Percentiles rank a stretch among this genome's conserved stretches.
These are phyloP conservation scores for Melanotaenia nigrans DNA, from an alignment of 2,797 vertebrate species.

Conservation along the genomic window DNA sequence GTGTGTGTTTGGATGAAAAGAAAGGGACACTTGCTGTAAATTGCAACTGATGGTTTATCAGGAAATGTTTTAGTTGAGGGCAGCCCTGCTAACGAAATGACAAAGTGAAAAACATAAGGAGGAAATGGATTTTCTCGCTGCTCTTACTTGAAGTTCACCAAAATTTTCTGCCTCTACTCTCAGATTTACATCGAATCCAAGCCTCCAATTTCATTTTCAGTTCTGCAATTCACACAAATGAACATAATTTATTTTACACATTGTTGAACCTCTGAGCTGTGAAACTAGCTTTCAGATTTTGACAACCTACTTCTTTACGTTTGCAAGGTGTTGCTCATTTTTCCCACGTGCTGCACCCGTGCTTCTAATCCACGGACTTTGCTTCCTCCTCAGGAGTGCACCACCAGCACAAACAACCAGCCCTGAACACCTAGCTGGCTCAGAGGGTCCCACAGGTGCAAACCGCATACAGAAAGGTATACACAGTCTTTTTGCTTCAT, in stretches of 20 bases:
- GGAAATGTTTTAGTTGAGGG: neutral
- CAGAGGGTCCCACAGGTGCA: slow-evolving; percentile 67
- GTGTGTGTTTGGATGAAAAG: neutral
- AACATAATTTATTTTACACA: neutral
- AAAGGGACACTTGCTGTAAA: no score
- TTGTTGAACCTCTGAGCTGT: slow-evolving; percentile 12
- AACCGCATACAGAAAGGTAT: slow-evolving; percentile 80
- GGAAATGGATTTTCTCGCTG: neutral
- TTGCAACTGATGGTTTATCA: neutral
- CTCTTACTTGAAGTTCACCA: slow-evolving; percentile 1
- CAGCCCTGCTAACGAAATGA: neutral
- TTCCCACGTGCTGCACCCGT: slow-evolving; percentile 11
- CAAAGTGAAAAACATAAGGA: neutral
- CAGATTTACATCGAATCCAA: neutral
- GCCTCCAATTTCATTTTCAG: slow-evolving; percentile 18
- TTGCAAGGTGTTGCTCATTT: slow-evolving; percentile 21
- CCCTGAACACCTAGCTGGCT: slow-evolving; percentile 66
- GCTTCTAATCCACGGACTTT: slow-evolving; percentile 50
- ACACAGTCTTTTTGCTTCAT: slow-evolving; percentile 62
- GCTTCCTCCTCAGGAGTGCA: slow-evolving; percentile 68
- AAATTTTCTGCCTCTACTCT: slow-evolving; percentile 8
- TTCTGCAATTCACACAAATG: neutral
- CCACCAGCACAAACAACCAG: slow-evolving; percentile 58
- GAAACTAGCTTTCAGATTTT: slow-evolving; percentile 33
- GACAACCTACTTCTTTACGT: slow-evolving; percentile 29